Base-by-base conservation (phyloP, 23 tunicate species). In the Trididemnum miniatum region DNA sequence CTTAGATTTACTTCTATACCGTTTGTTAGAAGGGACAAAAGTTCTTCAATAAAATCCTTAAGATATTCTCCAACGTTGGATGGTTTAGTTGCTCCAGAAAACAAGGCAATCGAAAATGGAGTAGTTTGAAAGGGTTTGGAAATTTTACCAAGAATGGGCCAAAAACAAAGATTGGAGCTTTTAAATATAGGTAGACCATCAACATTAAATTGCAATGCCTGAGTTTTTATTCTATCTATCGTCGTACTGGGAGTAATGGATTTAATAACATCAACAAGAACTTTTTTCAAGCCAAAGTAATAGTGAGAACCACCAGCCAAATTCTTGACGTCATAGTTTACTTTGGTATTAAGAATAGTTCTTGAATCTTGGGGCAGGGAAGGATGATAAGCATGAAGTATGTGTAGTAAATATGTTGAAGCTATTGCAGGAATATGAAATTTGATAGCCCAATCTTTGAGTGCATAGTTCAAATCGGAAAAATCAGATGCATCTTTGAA, bases 121-220 rank as follows among this genome's bases (percentile, higher is more conserved):
- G 28, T 28, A 32, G 37, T 34, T 5, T 71, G 25, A 9, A 3
- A 4, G 9, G 7, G 12, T 5, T 71, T 33, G 12, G 5, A 26
- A 32, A 34, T 71, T 12, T 5, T 12, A 31, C 76, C 36, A 26
- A 71, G 29, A 32, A 71, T 71, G 5, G 76, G 76, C 76, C 76
- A 71, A 32, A 71, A 3, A 26, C 9, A n/a, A 7, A 2, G 37
- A 71, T 35, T 5, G 5, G 40, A 32, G 22, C 76, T 71, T n/a
- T 71, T 71, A 71, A 71, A 71, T 71, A 71, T 26, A 32, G 76
- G 76, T 71, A 71, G n/a, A 32, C 76, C 76, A 71, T 71, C 76
- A 34, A 71, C 31, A 22, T 71, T 71, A 34, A 71, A 20, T 34
- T 71, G 76, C 12, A 71, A 9, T 22, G 31, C 12, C 3, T 26